These are phyloP conservation scores for Protonemura montana DNA, from an alignment of 2,888 invertebrate species.

Conservation along the genomic window DNA sequence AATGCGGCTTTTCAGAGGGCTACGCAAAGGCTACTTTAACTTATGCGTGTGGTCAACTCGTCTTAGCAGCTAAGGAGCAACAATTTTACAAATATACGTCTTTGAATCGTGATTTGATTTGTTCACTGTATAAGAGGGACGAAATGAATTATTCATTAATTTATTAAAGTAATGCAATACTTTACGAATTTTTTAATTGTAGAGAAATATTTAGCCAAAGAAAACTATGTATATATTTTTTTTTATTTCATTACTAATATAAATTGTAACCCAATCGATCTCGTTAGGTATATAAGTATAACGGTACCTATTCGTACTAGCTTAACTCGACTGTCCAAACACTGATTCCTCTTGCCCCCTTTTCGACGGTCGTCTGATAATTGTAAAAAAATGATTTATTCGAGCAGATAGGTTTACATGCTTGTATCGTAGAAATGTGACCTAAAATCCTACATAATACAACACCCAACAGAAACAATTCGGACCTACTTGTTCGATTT, in stretches of 20 bases:
- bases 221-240: not conserved
- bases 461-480: not conserved
- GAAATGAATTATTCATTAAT: not conserved
- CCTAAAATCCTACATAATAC: not conserved
- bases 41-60: conserved; percentile 18
- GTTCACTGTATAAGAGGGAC: not conserved
- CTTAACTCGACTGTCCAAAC: not conserved
- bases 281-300: not conserved
- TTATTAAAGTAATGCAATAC: not conserved
- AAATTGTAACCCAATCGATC: not conserved
- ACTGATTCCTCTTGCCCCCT: not conserved
- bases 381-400: not conserved
- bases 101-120: not conserved
- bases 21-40: not conserved
- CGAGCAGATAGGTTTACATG: not conserved
- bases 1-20: conserved; percentile 13
- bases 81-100: not conserved
- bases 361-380: not conserved
- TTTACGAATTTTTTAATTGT: not conserved
- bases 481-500: not conserved
- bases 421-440: not conserved
- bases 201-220: not conserved
- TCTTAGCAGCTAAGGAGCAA: not conserved
- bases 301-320: not conserved
- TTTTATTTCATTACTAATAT: not conserved